Evolutionary conservation across 2,113 vertebrate genomes (phyloP), one percentile per base, ranked within the genome.

Genomic region (Pterocles orientalis): DNA sequence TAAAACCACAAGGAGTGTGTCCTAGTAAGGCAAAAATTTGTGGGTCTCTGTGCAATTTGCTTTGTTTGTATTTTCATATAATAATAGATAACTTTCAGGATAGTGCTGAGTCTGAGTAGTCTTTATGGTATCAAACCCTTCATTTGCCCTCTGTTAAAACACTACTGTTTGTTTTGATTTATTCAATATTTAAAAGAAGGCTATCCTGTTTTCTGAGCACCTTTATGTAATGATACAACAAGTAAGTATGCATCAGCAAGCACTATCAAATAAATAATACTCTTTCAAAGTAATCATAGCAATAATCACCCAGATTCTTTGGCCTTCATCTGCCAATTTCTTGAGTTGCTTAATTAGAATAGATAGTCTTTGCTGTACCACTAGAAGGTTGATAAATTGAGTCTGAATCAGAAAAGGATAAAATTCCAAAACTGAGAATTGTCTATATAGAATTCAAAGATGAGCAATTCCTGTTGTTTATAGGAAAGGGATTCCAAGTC

Each of bases 351-450:
- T 79, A 76, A 92, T 95, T 89, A 91, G 82, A 94, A 79, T 4
- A 72, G 34, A 61, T 39, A 60, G 54, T 64, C 48, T 86, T 65
- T 87, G 66, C 66, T 21, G 14, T 64, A 69, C 34, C 50, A 65
- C 47, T 15, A 0, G 2, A 66, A 87, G 83, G 70, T 82, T 93
- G 92, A 89, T 84, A 34, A 96, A 94, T 60, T 76, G 61, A n/a
- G 57, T 57, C 75, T 62, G 85, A 80, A 81, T 86, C 86, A 79
- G 50, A 78, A 94, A 89, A 65, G 65, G 65, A 95, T 95, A 64
- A 93, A 72, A 82, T 87, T 92, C 88, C 88, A 72, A 76, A 92
- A 78, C 18, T 92, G 86, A 91, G 81, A 53, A 69, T 85, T 82
- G 60, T 60, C 57, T 81, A 33, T 60, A 17, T 58, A 25, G 72